Base-by-base conservation (phyloP, 2,113 vertebrate genomes). In the Bujurquina vittata region DNA sequence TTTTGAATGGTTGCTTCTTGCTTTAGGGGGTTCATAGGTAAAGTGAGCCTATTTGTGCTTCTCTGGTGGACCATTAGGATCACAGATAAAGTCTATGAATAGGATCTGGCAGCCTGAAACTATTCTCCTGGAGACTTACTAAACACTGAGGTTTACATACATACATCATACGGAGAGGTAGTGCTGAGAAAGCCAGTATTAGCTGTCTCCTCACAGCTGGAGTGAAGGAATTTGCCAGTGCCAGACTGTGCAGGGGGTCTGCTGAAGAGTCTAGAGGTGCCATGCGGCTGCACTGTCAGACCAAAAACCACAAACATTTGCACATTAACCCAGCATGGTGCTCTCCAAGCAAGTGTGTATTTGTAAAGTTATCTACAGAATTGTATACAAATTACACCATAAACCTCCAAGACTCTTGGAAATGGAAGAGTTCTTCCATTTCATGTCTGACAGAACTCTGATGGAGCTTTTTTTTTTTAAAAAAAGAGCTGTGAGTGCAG, bases 231-330 rank as follows among this genome's bases (percentile, higher is more conserved):
- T 85, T 80, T 84, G 35, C 69, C 81, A 40, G 73, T 67, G 85
- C 84, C 78, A 88, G 85, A 84, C 84, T 74, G 60, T 84, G 86
- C 83, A 86, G 88, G 87, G 52, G 92, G 90, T 91, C 84, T 82
- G 87, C 84, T 83, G 78, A 23, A 69, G 87, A 85, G 87, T 85
- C 76, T 43, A 78, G 87, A 90, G 69, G 79, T 88, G 81, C 78
- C 83, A 84, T 85, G 57, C 86, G 87, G 85, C 84, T 92, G 78
- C 83, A 83, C 22, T 65, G 84, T 86, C 83, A 85, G 87, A 84
- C 87, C 61, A 23, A 72, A 89, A 90, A 87, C 93, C 88, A 65
- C 92, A 92, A 83, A 84, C 54, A 87, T 92, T 92, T 87, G 90
- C 57, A 10, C 62, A 84, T 84, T 75, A 77, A 69, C 79, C 69